A percentile compares a stretch with the other conserved stretches of the same genome.
Conservation (phyloP, 2,888 invertebrate species). For the Chloroclystis v-ata region DNA sequence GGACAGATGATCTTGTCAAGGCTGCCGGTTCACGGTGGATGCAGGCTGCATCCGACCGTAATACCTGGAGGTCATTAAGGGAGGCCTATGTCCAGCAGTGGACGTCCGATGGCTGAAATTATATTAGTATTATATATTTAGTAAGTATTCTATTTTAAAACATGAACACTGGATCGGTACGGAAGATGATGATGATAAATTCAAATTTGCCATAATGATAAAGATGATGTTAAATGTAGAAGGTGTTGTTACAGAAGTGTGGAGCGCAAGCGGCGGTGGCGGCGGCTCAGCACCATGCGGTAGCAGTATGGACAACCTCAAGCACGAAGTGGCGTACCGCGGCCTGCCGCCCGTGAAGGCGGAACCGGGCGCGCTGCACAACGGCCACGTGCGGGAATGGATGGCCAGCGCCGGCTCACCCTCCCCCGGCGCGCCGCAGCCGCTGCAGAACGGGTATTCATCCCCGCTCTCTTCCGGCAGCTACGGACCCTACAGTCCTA, state of each 20-base stretch:
- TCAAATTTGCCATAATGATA: no score
- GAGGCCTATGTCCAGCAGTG: no score
- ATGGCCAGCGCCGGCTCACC: conserved; percentile 79
- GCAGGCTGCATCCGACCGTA: no score
- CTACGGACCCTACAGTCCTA: conserved; percentile 94
- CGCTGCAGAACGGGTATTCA: conserved; percentile 85
- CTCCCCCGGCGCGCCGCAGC: conserved; percentile 83
- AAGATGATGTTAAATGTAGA: no score
- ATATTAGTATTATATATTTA: no score
- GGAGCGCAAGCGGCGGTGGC: conserved; percentile 75
- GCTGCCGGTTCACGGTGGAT: no score
- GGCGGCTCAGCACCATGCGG: conserved; percentile 75
- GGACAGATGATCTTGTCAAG: no score
- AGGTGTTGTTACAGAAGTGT: conserved; percentile 67
- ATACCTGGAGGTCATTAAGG: no score
- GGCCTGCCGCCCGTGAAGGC: conserved; percentile 74
- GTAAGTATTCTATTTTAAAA: no score
- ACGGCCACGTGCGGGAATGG: conserved; percentile 73
- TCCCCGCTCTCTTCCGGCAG: conserved; percentile 92
- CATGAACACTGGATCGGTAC: no score
- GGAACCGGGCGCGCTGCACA: conserved; percentile 72
- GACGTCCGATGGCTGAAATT: no score
- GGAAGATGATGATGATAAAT: no score
- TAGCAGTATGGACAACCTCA: conserved; percentile 79
- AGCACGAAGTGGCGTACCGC: conserved; percentile 81